These are phyloP conservation scores for Hipposideros armiger DNA, from an alignment of 2,113 vertebrate genomes.

Conservation along the genomic window DNA sequence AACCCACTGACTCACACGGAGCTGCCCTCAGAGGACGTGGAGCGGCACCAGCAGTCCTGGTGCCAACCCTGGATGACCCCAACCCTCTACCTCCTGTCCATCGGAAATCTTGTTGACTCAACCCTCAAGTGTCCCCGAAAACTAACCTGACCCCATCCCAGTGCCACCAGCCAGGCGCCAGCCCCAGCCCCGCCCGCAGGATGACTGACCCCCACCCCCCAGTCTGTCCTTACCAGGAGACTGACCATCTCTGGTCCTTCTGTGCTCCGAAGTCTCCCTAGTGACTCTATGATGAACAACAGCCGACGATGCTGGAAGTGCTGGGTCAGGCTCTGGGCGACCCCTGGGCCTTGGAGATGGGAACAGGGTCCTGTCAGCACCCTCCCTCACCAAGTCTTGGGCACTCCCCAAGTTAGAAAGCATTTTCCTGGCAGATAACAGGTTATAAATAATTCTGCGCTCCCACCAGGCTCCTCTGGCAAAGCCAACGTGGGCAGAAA, in stretches of 20 bases:
- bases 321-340: background rate
- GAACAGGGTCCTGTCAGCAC: background rate
- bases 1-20: too few relatives aligned
- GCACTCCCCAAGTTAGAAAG: background rate
- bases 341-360: background rate
- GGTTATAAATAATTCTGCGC: background rate
- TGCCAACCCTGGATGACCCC: background rate
- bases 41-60: background rate
- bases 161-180: accelerated
- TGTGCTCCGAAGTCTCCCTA: background rate
- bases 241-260: background rate
- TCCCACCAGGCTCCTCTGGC: background rate
- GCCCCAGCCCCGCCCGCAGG: background rate
- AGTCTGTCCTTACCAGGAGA: background rate
- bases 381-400: background rate
- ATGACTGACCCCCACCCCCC: accelerated
- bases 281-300: accelerated
- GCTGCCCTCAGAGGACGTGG: too few relatives aligned
- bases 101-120: background rate
- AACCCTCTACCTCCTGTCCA: background rate
- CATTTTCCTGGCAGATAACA: background rate
- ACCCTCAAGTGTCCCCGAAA: background rate
- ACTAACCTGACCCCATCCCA: too few relatives aligned
- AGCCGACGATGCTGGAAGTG: background rate
- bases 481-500: background rate